phyloP scores from a whole-genome alignment of 2,113 vertebrate species.

The Serilophus lunatus region DNA sequence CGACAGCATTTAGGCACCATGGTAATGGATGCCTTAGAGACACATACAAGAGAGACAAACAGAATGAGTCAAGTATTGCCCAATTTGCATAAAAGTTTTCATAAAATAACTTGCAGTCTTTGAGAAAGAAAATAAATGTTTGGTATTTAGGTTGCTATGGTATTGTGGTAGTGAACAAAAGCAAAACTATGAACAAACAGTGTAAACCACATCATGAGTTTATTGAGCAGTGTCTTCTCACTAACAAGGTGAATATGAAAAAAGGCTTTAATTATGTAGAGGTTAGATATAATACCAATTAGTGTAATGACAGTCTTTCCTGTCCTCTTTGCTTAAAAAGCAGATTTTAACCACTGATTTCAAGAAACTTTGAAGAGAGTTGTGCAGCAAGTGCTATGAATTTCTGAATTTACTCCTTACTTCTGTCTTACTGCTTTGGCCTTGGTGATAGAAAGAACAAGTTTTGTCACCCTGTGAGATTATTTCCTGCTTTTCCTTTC shows the following conservation, averaged over 20 bases:
- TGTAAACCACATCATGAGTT: neutral
- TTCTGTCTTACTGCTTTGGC: neutral
- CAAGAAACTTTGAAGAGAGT: neutral
- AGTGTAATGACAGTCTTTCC: neutral
- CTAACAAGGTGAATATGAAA: neutral
- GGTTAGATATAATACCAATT: neutral
- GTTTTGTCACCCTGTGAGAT: neutral
- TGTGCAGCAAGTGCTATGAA: neutral
- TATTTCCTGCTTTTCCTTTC: neutral
- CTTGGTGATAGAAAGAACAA: neutral
- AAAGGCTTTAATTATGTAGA: neutral
- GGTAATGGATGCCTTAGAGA: slow-evolving; percentile 39
- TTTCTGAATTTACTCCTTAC: neutral
- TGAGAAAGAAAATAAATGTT: slow-evolving; percentile 51
- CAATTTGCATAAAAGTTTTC: slow-evolving; percentile 38
- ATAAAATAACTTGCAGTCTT: slow-evolving; percentile 37
- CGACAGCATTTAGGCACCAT: slow-evolving; percentile 17
- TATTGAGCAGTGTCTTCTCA: neutral
- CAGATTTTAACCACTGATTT: neutral
- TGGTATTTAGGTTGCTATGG: slow-evolving; percentile 39
- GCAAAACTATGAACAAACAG: neutral
- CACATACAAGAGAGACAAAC: slow-evolving; percentile 30
- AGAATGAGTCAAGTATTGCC: slow-evolving; percentile 21
- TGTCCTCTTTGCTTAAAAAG: neutral
- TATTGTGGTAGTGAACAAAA: neutral